Conservation (phyloP, 2,888 invertebrate species). For the Lithophane ornitopus region DNA sequence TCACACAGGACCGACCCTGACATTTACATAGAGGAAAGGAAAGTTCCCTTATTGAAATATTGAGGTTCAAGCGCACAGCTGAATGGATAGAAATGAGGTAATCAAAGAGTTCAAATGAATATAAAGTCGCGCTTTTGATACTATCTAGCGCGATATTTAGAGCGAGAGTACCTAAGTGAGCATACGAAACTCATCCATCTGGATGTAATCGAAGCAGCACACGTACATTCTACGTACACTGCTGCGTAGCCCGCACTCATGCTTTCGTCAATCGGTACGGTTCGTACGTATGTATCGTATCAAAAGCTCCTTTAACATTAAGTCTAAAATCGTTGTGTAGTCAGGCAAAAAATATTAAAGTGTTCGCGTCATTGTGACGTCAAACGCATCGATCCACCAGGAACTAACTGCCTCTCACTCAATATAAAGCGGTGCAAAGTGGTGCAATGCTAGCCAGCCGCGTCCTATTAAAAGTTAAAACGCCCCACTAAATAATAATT, state of each 20-base stretch:
- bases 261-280: constrained; percentile 34
- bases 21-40: constrained; percentile 44
- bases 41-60: constrained; percentile 52
- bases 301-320: constrained; percentile 39
- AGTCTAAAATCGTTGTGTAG: constrained; percentile 35
- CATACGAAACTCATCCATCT: constrained; percentile 28
- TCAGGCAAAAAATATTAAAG: constrained; percentile 49
- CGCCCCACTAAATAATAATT: constrained; percentile 35
- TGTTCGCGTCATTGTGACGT: constrained; percentile 71
- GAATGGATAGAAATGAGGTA: constrained; percentile 20
- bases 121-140: constrained; percentile 25
- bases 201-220: constrained; percentile 5
- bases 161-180: not conserved
- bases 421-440: constrained; percentile 47
- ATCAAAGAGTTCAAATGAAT: constrained; percentile 35
- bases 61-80: constrained; percentile 25
- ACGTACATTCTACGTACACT: constrained; percentile 22
- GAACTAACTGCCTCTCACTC: constrained; percentile 53
- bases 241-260: constrained; percentile 14
- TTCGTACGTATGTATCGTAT: constrained; percentile 31
- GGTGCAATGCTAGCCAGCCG: constrained; percentile 47
- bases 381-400: constrained; percentile 70
- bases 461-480: constrained; percentile 45
- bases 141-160: too few relatives aligned
- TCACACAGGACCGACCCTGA: constrained; percentile 43